A percentile compares a stretch with the other conserved stretches of the same genome.
phyloP scores from a whole-genome alignment of 1,140 invertebrate species.

The Episyrphus balteatus region DNA sequence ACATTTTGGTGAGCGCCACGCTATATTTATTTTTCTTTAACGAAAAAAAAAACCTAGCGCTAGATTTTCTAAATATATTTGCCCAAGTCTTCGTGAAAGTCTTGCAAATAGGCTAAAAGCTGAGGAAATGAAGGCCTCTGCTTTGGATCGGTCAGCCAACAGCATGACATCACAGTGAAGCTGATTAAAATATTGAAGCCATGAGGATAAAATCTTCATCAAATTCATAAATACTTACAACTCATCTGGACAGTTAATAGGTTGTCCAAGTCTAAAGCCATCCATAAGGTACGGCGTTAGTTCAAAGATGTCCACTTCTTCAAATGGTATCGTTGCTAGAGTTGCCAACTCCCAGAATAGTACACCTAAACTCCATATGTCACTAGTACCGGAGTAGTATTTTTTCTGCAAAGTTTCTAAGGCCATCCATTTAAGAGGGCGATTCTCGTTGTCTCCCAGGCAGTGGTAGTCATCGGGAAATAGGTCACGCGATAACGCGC shows the following conservation, averaged over 20 bases:
- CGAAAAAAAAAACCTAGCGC: not conserved
- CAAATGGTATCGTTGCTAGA: slow-evolving; percentile 47
- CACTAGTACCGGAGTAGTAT: slow-evolving; percentile 19
- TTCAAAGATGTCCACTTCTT: slow-evolving; percentile 86
- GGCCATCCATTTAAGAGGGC: slow-evolving; percentile 94
- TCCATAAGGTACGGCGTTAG: slow-evolving; percentile 75
- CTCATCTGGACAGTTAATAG: slow-evolving; percentile 90
- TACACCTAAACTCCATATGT: slow-evolving; percentile 80
- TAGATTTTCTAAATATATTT: slow-evolving; percentile 53
- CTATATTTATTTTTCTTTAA: not conserved
- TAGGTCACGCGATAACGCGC: slow-evolving; percentile 77
- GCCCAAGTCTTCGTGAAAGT: slow-evolving; percentile 74
- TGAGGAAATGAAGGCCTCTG: slow-evolving; percentile 76
- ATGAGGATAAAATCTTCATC: not conserved
- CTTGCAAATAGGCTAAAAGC: slow-evolving; percentile 73
- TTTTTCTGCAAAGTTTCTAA: slow-evolving; percentile 73
- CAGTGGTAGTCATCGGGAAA: slow-evolving; percentile 94
- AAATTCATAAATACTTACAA: slow-evolving; percentile 52
- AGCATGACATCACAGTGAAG: slow-evolving; percentile 84
- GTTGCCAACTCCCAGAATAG: slow-evolving; percentile 90
- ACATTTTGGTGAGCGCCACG: not conserved
- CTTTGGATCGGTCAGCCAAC: slow-evolving; percentile 68
- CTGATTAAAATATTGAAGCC: slow-evolving; percentile 36
- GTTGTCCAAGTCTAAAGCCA: slow-evolving; percentile 80
- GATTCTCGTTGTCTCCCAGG: slow-evolving; percentile 86